Conservation (phyloP, 2,888 invertebrate species). For the Rhyacophila evoluta region DNA sequence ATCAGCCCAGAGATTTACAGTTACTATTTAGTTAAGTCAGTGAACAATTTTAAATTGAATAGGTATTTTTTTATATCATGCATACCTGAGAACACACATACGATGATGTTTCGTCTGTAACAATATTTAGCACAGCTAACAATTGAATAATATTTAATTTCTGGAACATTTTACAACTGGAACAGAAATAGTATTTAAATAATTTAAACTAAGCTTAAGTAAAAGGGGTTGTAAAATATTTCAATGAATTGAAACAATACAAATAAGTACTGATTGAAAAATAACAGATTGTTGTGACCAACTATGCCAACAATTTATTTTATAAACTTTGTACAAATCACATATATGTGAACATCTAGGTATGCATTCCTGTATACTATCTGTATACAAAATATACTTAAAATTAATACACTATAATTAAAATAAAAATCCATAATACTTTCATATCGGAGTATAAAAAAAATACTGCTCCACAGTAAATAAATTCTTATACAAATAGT, state of each 20-base stretch:
- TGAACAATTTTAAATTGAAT: conserved; percentile 18
- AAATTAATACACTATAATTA: conserved; percentile 12
- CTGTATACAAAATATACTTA: conserved; percentile 19
- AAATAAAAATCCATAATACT: conserved; percentile 37
- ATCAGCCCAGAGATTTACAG: conserved; percentile 18
- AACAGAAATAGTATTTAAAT: too few relatives aligned
- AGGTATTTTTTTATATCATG: neutral
- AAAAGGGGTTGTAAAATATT: too few relatives aligned
- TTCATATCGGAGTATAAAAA: conserved; percentile 38
- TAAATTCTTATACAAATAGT: conserved; percentile 38
- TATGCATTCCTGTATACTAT: neutral
- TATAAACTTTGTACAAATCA: neutral
- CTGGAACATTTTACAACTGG: too few relatives aligned
- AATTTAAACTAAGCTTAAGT: too few relatives aligned
- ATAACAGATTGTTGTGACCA: too few relatives aligned
- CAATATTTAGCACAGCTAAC: too few relatives aligned
- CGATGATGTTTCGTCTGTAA: too few relatives aligned
- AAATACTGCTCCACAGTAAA: conserved; percentile 41
- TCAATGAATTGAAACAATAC: too few relatives aligned
- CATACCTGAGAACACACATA: neutral
- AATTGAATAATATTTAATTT: too few relatives aligned
- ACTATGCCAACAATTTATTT: too few relatives aligned
- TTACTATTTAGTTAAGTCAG: conserved; percentile 24
- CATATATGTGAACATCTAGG: neutral
- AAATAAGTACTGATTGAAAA: too few relatives aligned